These are phyloP conservation scores for Podotricha telesiphe DNA, from an alignment of 2,888 invertebrate species.

Conservation along the genomic window DNA sequence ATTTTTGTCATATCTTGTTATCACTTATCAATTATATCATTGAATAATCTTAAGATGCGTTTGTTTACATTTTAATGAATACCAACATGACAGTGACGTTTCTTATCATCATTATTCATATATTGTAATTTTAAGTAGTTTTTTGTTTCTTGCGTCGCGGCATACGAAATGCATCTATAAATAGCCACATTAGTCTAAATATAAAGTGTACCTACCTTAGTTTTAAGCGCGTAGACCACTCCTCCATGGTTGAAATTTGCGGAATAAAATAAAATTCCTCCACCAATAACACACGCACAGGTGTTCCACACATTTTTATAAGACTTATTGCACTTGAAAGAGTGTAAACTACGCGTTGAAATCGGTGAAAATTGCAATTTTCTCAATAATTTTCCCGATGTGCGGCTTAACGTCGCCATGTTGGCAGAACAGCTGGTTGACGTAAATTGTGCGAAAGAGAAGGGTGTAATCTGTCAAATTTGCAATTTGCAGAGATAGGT, in stretches of 20 bases:
- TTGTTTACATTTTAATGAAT: slow-evolving; percentile 38
- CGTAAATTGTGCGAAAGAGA: slow-evolving; percentile 55
- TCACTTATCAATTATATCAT: slow-evolving; percentile 1
- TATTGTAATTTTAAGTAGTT: neutral
- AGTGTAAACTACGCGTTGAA: slow-evolving; percentile 65
- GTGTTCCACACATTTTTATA: slow-evolving; percentile 63
- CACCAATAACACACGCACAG: slow-evolving; percentile 75
- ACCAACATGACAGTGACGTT: slow-evolving; percentile 34
- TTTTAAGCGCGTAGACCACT: slow-evolving; percentile 77
- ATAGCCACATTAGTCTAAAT: slow-evolving; percentile 37
- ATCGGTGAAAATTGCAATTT: slow-evolving; percentile 66
- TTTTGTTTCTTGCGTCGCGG: neutral
- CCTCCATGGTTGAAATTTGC: slow-evolving; percentile 61
- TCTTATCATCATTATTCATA: slow-evolving; percentile 7
- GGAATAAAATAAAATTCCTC: slow-evolving; percentile 69
- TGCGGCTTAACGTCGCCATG: slow-evolving; percentile 80
- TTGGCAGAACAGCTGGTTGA: slow-evolving; percentile 75
- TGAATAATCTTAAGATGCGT: slow-evolving; percentile 4
- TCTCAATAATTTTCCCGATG: slow-evolving; percentile 71
- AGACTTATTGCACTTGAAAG: slow-evolving; percentile 60
- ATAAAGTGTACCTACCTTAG: slow-evolving; percentile 63
- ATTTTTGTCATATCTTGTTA: neutral
- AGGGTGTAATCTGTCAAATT: slow-evolving; percentile 40
- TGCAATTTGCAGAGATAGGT: neutral
- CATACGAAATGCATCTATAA: slow-evolving; percentile 26